Evolutionary conservation across 2,113 vertebrate genomes (phyloP).

Genomic region (rat (Rattus norvegicus)): GRCr8 NC_086023.1:66025501-66026000

Average conservation of each 20-base stretch:
- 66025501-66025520: not conserved
- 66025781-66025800: not conserved
- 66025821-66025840: not conserved
- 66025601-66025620: not conserved
- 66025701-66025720: slow-evolving; percentile 57
- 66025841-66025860: not conserved
- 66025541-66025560: not conserved
- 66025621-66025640: not conserved
- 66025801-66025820: not conserved
- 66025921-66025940: not conserved
- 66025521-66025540: not conserved
- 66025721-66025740: slow-evolving; percentile 52
- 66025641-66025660: slow-evolving; percentile 11
- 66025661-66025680: slow-evolving; percentile 32
- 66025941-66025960: slow-evolving; percentile 34
- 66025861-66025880: not conserved
- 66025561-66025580: not conserved
- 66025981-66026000: not conserved
- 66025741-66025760: slow-evolving; percentile 35
- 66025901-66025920: not conserved
- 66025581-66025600: not conserved
- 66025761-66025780: slow-evolving; percentile 46
- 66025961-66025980: not conserved
- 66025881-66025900: not conserved
- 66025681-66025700: slow-evolving; percentile 46